Evolutionary conservation across 2,113 vertebrate genomes (phyloP).

Genomic region (Etheostoma cragini): DNA sequence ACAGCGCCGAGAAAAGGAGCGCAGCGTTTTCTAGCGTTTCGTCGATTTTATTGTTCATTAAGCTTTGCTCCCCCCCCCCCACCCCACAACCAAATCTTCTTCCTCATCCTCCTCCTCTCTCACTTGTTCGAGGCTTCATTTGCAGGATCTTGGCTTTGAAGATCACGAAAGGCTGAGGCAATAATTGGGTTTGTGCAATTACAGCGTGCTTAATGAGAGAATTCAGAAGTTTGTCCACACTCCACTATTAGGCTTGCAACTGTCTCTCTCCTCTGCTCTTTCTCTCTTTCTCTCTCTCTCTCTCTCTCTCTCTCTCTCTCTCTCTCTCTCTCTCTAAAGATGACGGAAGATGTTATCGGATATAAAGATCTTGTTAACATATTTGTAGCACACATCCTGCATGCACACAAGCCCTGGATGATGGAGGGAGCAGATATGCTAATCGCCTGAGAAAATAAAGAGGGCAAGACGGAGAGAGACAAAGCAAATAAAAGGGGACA

Average conservation of each 20-base stretch:
- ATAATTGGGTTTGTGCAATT: conserved; percentile 87
- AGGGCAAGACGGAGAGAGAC: background rate
- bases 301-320: conserved; percentile 55
- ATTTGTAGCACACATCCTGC: conserved; percentile 20
- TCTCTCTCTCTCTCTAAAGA: conserved; percentile 52
- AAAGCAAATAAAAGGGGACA: conserved; percentile 1
- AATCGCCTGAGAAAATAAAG: conserved; percentile 46
- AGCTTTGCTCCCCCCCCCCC: conserved; percentile 54
- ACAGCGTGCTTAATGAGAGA: conserved; percentile 83
- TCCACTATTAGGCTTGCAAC: conserved; percentile 63
- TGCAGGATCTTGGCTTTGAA: conserved; percentile 84
- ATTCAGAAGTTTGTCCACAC: conserved; percentile 76
- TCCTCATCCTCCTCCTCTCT: conserved; percentile 58
- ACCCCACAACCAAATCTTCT: conserved; percentile 39
- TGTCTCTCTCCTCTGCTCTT: conserved; percentile 38
- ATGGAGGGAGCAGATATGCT: conserved; percentile 61
- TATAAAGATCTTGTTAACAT: conserved; percentile 25
- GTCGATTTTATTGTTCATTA: conserved; percentile 87
- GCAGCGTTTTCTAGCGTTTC: conserved; percentile 71
- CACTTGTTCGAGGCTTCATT: conserved; percentile 81
- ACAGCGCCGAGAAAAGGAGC: conserved; percentile 63
- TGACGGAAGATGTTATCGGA: conserved; percentile 47
- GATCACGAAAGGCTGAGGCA: conserved; percentile 85
- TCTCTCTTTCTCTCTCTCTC: conserved; percentile 31
- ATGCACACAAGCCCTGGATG: conserved; percentile 4